Evolutionary conservation across 2,113 vertebrate genomes (phyloP).

Genomic region (Malurus elegans): DNA sequence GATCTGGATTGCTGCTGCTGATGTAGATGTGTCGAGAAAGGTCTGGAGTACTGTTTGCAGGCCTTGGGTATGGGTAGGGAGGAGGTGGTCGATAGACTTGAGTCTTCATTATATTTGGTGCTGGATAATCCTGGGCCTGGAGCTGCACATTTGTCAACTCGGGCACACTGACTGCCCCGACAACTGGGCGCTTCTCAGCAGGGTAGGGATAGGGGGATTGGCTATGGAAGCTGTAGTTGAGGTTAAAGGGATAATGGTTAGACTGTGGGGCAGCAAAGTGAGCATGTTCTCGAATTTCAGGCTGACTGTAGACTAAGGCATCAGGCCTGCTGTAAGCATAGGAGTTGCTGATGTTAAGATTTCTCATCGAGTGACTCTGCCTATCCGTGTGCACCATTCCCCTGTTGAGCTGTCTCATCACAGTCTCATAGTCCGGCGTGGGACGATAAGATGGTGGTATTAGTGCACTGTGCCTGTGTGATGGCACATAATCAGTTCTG

Average conservation of each 20-base stretch:
- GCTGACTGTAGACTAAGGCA: slow-evolving; percentile 95
- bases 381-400: slow-evolving; percentile 78
- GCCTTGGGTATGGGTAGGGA: slow-evolving; percentile 88
- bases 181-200: slow-evolving; percentile 84
- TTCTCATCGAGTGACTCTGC: slow-evolving; percentile 94
- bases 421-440: slow-evolving; percentile 94
- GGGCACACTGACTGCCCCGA: slow-evolving; percentile 93
- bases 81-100: slow-evolving; percentile 95
- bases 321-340: slow-evolving; percentile 93
- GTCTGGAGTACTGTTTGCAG: slow-evolving; percentile 96
- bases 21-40: slow-evolving; percentile 90
- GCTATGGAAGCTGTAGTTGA: slow-evolving; percentile 93
- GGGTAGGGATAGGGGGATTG: slow-evolving; percentile 88
- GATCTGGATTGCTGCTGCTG: slow-evolving; percentile 95
- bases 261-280: slow-evolving; percentile 68
- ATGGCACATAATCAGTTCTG: slow-evolving; percentile 87
- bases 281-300: slow-evolving; percentile 91
- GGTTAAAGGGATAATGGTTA: slow-evolving; percentile 83
- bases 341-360: slow-evolving; percentile 90
- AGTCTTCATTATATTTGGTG: slow-evolving; percentile 92
- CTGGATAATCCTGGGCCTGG: slow-evolving; percentile 92
- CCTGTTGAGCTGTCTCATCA: slow-evolving; percentile 91
- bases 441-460: slow-evolving; percentile 95
- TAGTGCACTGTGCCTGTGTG: slow-evolving; percentile 90
- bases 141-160: slow-evolving; percentile 95